A percentile compares a stretch with the other conserved stretches of the same genome.
Evolutionary conservation across 2,113 vertebrate species (phyloP).

Genomic region (Semicossyphus pulcher): DNA sequence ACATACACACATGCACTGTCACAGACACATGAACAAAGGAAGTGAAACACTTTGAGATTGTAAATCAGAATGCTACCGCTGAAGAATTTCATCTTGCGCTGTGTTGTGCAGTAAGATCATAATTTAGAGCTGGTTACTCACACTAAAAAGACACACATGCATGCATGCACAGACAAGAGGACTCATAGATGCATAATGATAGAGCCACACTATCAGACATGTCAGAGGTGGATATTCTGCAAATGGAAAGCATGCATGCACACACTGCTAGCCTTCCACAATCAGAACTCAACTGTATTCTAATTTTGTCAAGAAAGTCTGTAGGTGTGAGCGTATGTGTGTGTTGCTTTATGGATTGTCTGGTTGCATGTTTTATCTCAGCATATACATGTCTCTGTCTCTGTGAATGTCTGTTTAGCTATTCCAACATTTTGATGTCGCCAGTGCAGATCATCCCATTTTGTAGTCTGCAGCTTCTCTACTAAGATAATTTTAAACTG

Average conservation of each 20-base stretch:
- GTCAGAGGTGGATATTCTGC: slow-evolving; percentile 10
- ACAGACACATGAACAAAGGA: background rate
- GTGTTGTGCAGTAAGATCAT: slow-evolving; percentile 33
- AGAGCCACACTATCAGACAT: background rate
- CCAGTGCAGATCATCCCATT: too few relatives aligned
- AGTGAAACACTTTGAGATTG: slow-evolving; percentile 39
- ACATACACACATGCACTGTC: background rate
- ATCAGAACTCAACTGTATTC: slow-evolving; percentile 46
- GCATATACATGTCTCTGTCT: background rate
- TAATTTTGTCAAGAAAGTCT: slow-evolving; percentile 25
- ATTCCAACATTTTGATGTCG: too few relatives aligned
- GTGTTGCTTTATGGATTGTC: slow-evolving; percentile 25
- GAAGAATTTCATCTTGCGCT: slow-evolving; percentile 65
- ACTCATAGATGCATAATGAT: slow-evolving; percentile 41
- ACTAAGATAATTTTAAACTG: too few relatives aligned
- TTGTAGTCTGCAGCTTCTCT: too few relatives aligned
- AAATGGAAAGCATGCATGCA: slow-evolving; percentile 33
- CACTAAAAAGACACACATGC: slow-evolving; percentile 16
- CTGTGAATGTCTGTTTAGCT: slow-evolving; percentile 22
- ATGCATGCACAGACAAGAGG: slow-evolving; percentile 15
- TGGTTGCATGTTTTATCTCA: background rate
- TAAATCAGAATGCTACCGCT: slow-evolving; percentile 56
- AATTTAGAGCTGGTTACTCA: slow-evolving; percentile 52
- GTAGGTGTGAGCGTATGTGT: too few relatives aligned
- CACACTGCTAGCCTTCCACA: slow-evolving; percentile 33